These are phyloP conservation scores for Rotaria socialis DNA, from an alignment of 2,888 invertebrate species.

Conservation along the genomic window DNA sequence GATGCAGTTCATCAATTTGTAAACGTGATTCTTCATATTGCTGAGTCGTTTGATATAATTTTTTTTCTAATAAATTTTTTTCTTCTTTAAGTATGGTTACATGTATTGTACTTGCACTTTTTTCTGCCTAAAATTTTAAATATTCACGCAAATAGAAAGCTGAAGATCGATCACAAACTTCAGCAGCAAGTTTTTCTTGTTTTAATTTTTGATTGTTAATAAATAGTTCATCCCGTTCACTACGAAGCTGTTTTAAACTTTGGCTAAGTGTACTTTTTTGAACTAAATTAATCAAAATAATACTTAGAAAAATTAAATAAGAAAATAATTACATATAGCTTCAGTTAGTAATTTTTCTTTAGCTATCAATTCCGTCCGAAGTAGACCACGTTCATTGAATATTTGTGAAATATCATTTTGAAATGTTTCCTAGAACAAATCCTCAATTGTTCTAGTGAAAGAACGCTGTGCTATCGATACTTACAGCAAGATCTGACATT, in stretches of 20 bases:
- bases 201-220: conserved; percentile 6
- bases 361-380: background rate
- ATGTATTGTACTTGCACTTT: conserved; percentile 29
- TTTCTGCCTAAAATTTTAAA: background rate
- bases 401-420: conserved; percentile 34
- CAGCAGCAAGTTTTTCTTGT: conserved; percentile 33
- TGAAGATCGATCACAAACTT: background rate
- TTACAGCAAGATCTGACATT: conserved; percentile 31
- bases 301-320: too few species aligned
- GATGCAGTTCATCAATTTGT: background rate
- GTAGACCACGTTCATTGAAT: conserved; percentile 13
- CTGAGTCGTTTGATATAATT: background rate
- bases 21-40: background rate
- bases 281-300: background rate
- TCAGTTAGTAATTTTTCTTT: conserved; percentile 21
- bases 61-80: conserved; percentile 7
- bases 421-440: background rate
- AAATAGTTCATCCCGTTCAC: background rate
- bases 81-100: conserved; percentile 17
- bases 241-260: conserved; percentile 10
- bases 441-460: background rate
- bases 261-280: background rate
- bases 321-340: background rate
- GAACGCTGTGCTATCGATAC: background rate
- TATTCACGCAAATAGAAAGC: too few species aligned